phyloP scores from a whole-genome alignment of 2,888 invertebrate species.

The Cotesia congregata region DNA sequence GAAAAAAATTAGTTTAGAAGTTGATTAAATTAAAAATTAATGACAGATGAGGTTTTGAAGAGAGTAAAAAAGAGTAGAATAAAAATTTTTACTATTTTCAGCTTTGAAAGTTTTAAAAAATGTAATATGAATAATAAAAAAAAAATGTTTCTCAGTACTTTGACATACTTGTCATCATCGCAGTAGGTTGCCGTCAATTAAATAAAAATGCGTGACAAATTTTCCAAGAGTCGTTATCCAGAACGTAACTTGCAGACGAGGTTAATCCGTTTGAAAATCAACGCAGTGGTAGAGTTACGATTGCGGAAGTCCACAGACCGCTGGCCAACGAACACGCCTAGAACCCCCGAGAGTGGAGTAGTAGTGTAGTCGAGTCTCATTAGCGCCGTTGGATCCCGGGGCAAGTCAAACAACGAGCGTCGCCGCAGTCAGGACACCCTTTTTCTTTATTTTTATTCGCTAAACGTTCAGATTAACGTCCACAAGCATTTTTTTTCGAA shows the following conservation, averaged over 20 bases:
- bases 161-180: background rate
- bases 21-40: too few relatives aligned
- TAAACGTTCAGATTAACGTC: background rate
- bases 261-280: conserved; percentile 30
- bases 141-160: too few relatives aligned
- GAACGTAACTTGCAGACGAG: background rate
- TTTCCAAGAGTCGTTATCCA: conserved; percentile 7
- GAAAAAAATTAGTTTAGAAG: too few relatives aligned
- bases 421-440: conserved; percentile 19
- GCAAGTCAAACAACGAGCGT: conserved; percentile 30
- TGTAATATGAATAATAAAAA: too few relatives aligned
- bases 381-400: conserved; percentile 21
- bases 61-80: too few relatives aligned
- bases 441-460: background rate
- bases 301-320: conserved; percentile 22
- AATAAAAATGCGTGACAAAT: conserved; percentile 12
- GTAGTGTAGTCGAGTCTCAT: conserved; percentile 28
- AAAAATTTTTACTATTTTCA: too few relatives aligned
- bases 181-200: conserved; percentile 5
- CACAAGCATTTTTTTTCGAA: background rate
- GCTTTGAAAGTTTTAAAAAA: too few relatives aligned
- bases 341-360: conserved; percentile 12
- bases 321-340: conserved; percentile 25
- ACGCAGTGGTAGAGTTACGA: conserved; percentile 26
- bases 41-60: too few relatives aligned